Base-by-base conservation (phyloP, 1,140 invertebrate species). In the Melanaphis sacchari region DNA sequence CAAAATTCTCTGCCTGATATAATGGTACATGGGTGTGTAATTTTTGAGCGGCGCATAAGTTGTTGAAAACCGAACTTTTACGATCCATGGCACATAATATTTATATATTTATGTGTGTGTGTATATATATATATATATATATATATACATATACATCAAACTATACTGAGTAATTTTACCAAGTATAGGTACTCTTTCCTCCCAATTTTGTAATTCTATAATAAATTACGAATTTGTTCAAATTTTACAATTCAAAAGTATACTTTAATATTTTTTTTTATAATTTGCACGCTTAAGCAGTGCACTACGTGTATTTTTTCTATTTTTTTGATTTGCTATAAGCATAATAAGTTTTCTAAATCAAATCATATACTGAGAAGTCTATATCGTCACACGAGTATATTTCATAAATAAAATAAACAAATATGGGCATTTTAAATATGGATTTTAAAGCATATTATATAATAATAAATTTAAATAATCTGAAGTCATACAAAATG, bases 331-430 rank as follows among this genome's bases (percentile, higher is more conserved):
- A 59, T 59, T 59, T 31, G 31, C 9, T 31, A 59, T 31, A 31
- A 31, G 26, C 15, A 5, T 31, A 0, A 9, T 2, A 26, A 59
- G 31, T 59, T 15, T 0, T 59, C 15, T n/a, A n/a, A n/a, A n/a
- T n/a, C n/a, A n/a, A n/a, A 5, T 76, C n/a, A n/a, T 11, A 31
- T 31, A 66, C 15, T n/a, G n/a, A 76, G 9, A 18, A n/a, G n/a
- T n/a, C 31, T 6, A 5, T n/a, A 18, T 76, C 31, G 2, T 66
- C 31, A n/a, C 11, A n/a, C 46, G 2, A 46, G 11, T 18, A 18
- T 0, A 18, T 0, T 6, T 21, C 11, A n/a, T n/a, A n/a, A 76
- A n/a, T 18, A 15, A 5, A 15, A n/a, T 36, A 0, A 66, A 66
- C 9, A 54, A 31, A n/a, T n/a, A 31, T 15, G 4, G 9, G 26